phyloP scores from a whole-genome alignment of 2,888 invertebrate genomes.

The Rapana venosa region DNA sequence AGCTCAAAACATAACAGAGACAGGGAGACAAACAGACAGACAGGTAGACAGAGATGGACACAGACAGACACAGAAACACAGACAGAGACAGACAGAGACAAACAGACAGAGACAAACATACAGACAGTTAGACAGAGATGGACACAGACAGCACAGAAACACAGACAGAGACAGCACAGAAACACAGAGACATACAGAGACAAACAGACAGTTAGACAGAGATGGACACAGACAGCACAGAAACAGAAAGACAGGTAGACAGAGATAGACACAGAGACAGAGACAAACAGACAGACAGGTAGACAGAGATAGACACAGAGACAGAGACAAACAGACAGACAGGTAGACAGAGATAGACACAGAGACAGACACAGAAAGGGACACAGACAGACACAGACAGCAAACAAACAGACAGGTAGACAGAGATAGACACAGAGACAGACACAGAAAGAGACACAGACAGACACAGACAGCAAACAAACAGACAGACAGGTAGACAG shows the following conservation, averaged over 20 bases:
- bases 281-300: neutral
- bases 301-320: neutral
- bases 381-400: no score
- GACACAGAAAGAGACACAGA: neutral
- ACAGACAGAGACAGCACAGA: neutral
- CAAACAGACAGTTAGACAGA: neutral
- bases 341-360: neutral
- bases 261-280: no score
- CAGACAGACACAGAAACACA: no score
- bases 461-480: neutral
- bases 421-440: constrained; percentile 1
- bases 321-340: neutral
- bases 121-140: neutral
- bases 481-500: neutral
- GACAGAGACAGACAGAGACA: neutral
- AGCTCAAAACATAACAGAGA: no score
- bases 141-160: neutral
- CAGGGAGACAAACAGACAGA: no score
- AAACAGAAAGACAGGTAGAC: neutral
- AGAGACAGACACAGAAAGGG: neutral
- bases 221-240: neutral
- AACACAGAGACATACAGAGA: neutral
- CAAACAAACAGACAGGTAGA: neutral
- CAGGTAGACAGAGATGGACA: neutral
- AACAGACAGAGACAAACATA: neutral